phyloP scores from a whole-genome alignment of 2,797 vertebrate genomes.

The Rhinoraja longicauda region DNA sequence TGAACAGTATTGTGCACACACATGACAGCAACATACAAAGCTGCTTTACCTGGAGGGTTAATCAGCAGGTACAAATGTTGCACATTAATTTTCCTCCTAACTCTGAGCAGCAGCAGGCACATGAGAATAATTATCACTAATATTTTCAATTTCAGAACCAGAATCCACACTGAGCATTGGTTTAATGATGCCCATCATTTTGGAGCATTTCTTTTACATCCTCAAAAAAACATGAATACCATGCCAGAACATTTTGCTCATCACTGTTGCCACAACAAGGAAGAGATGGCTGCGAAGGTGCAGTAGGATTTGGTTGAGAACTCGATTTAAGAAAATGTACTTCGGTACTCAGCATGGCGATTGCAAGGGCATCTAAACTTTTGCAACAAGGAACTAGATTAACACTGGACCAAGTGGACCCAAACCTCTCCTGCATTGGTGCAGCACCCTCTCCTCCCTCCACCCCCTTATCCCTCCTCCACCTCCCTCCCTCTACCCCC shows the following conservation, averaged over 20 bases:
- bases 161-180: neutral
- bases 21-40: neutral
- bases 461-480: too few species aligned
- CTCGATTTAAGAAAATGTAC: neutral
- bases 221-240: neutral
- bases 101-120: neutral
- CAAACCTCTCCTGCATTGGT: too few species aligned
- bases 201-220: neutral
- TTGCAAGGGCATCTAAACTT: neutral
- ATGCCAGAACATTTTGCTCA: neutral
- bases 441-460: too few species aligned
- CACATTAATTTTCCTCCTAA: neutral
- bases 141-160: neutral
- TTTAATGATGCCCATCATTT: conserved; percentile 18
- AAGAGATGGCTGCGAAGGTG: neutral
- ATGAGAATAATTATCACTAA: neutral
- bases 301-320: neutral
- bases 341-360: neutral
- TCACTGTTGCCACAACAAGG: neutral
- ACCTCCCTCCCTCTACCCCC: too few species aligned
- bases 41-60: neutral
- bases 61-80: neutral
- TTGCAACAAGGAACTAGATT: neutral
- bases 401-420: too few species aligned
- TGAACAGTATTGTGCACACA: neutral